Evolutionary conservation across 1,140 invertebrate genomes (phyloP), one percentile per base, ranked within the genome.

Genomic region (Cheumatopsyche charites): DNA sequence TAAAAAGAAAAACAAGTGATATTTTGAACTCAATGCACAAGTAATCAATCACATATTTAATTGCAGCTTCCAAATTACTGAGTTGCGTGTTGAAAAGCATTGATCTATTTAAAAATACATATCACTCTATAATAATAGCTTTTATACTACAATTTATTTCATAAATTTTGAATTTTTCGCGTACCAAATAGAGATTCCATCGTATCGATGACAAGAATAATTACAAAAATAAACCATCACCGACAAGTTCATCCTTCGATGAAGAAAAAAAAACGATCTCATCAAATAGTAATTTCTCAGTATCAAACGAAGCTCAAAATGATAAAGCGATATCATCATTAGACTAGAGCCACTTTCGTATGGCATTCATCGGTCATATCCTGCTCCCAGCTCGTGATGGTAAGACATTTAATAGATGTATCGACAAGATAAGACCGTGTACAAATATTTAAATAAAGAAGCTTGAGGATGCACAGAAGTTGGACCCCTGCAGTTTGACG

Each of bases 401-500:
- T 63, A 23, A 63, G 15, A 42, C 62, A 49, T 26, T 23, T 13
- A 26, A 66, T 47, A 66, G 36, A 47, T 26, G 42, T 47, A 23
- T 25, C 15, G 17, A 29, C 23, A 25, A 25, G 66, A 68, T 68
- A 68, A 68, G 66, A 6, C 11, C 26, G 47, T 29, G 47, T 55
- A 55, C 49, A 68, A 68, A 68, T 68, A 68, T 68, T 68, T 68
- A 68, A 68, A 68, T 68, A 55, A 45, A 36, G 29, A 36, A 36
- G 29, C 45, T 47, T 12, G 12, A 29, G 42, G 61, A 70, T 62
- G 41, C 47, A 71, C 70, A 67, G 70, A 61, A 72, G 70, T 72
- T 67, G 70, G 70, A 63, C 63, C 63, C 70, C 70, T 67, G 62
- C 15, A 19, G 70, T 61, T 72, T 72, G 70, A 72, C 47, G 63